Evolutionary conservation across 2,888 invertebrate genomes (phyloP).

Genomic region (Ichneumon xanthorius): DNA sequence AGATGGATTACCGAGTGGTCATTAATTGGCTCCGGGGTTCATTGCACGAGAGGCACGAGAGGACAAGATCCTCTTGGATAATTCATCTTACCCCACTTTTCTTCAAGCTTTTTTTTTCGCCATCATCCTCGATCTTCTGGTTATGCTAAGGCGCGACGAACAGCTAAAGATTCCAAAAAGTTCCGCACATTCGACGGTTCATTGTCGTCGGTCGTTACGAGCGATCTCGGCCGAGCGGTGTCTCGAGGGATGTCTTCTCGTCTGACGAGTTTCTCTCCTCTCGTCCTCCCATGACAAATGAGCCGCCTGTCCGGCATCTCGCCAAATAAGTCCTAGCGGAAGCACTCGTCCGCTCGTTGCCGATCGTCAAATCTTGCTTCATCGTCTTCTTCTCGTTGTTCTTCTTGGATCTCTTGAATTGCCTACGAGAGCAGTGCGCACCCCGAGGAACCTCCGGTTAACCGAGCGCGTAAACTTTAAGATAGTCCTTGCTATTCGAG

Average conservation of each 20-base stretch:
- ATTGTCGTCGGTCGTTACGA: neutral
- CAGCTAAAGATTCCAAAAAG: neutral
- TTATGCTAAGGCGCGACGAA: neutral
- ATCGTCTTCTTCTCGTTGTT: constrained; percentile 32
- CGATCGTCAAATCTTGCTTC: neutral
- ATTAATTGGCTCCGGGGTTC: constrained; percentile 42
- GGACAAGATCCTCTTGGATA: neutral
- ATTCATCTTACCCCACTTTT: neutral
- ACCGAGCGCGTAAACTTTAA: constrained; percentile 48
- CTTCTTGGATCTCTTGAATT: constrained; percentile 36
- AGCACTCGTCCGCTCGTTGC: constrained; percentile 49
- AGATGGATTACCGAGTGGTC: constrained; percentile 35
- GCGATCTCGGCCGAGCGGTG: neutral
- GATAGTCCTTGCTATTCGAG: too few species aligned
- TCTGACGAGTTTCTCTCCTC: constrained; percentile 19
- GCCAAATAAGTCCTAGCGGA: constrained; percentile 68
- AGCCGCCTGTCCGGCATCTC: constrained; percentile 58
- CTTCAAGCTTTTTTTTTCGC: too few species aligned
- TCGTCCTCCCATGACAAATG: constrained; percentile 62
- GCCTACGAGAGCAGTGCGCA: neutral
- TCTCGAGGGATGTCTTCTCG: constrained; percentile 12
- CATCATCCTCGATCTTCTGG: neutral
- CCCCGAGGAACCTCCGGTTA: constrained; percentile 9
- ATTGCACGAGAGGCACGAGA: constrained; percentile 18
- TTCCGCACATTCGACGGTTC: neutral